A percentile compares a stretch with the other conserved stretches of the same genome.
Evolutionary conservation across 2,888 invertebrate genomes (phyloP).

Genomic region (Panzeria rudis): DNA sequence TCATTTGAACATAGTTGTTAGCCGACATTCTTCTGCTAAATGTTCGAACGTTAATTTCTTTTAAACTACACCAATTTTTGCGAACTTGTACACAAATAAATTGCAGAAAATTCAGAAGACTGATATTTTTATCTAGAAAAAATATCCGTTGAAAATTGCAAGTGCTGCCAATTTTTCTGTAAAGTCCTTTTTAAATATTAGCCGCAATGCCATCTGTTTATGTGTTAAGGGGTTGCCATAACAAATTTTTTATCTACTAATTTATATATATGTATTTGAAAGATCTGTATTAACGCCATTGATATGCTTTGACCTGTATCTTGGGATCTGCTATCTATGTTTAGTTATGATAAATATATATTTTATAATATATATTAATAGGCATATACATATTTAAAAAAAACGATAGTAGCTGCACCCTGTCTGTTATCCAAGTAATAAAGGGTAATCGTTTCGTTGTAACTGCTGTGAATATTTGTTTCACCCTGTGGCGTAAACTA

Average conservation of each 20-base stretch:
- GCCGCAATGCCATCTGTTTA: background rate
- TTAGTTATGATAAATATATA: too few relatives aligned
- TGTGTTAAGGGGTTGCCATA: background rate
- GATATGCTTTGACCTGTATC: too few relatives aligned
- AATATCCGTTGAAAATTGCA: slow-evolving; percentile 58
- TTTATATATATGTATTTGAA: background rate
- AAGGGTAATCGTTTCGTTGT: background rate
- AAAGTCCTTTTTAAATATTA: slow-evolving; percentile 20
- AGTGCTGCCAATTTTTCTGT: slow-evolving; percentile 35
- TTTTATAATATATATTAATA: too few relatives aligned
- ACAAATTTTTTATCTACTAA: background rate
- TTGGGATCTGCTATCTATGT: too few relatives aligned
- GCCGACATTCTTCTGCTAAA: slow-evolving; percentile 4
- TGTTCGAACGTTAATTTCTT: background rate
- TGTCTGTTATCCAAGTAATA: background rate
- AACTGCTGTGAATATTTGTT: background rate
- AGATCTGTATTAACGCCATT: too few relatives aligned
- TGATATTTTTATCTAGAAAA: slow-evolving; percentile 26
- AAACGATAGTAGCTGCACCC: too few relatives aligned
- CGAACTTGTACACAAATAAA: background rate
- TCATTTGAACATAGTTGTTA: background rate
- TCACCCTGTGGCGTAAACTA: slow-evolving; percentile 30
- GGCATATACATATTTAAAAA: too few relatives aligned
- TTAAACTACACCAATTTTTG: background rate
- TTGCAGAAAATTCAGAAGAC: background rate